Percentiles rank a stretch among this genome's conserved stretches.
These are phyloP conservation scores for Eulithis testata DNA, from an alignment of 2,888 invertebrate species.

Conservation along the genomic window DNA sequence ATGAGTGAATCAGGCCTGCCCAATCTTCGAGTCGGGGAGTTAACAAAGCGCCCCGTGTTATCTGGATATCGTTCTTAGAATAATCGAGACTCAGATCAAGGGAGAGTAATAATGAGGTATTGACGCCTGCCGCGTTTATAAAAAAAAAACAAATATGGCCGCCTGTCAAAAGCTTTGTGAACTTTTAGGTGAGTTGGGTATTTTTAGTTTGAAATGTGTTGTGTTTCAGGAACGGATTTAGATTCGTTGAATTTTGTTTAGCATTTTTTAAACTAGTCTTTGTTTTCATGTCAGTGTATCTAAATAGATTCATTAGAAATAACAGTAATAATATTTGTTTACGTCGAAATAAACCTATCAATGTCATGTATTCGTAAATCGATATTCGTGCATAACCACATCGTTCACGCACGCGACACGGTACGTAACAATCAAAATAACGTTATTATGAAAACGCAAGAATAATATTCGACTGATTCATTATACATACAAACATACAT, in stretches of 20 bases:
- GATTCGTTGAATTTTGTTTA: slow-evolving; percentile 5
- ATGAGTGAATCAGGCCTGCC: slow-evolving; percentile 15
- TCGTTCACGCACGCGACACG: not conserved
- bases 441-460: not conserved
- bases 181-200: slow-evolving; percentile 13
- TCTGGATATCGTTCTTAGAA: slow-evolving; percentile 33
- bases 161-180: slow-evolving; percentile 49
- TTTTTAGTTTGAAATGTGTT: slow-evolving; percentile 26
- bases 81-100: slow-evolving; percentile 55
- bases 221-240: slow-evolving; percentile 8
- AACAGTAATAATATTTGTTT: no score
- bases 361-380: not conserved
- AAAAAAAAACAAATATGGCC: slow-evolving; percentile 49
- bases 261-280: not conserved
- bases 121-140: slow-evolving; percentile 58
- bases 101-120: slow-evolving; percentile 74
- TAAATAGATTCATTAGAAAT: no score
- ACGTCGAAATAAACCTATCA: no score
- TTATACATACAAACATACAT: not conserved
- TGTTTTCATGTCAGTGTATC: not conserved
- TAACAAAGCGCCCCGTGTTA: slow-evolving; percentile 34
- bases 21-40: slow-evolving; percentile 19
- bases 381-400: not conserved
- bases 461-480: slow-evolving; percentile 1
- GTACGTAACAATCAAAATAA: not conserved